Conservation (phyloP, 2,113 vertebrate genomes). For the Periophthalmodon schlosseri region DNA sequence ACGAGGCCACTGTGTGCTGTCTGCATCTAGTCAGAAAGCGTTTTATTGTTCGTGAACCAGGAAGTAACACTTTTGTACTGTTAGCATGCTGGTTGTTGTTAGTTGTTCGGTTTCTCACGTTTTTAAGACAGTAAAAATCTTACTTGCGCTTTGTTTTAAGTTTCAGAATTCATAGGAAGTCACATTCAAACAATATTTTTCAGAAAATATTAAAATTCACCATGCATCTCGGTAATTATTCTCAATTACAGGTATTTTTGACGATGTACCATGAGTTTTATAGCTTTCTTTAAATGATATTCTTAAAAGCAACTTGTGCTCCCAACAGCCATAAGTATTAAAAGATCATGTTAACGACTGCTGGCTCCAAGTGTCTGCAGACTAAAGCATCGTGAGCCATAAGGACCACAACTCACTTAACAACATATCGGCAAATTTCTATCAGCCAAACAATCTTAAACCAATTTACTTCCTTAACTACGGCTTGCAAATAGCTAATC, state of each 20-base stretch:
- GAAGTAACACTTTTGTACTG: too few species aligned
- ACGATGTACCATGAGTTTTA: neutral
- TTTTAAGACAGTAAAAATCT: too few species aligned
- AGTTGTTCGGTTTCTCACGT: too few species aligned
- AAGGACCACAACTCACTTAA: neutral
- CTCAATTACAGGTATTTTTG: neutral
- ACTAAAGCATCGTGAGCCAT: neutral
- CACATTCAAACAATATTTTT: neutral
- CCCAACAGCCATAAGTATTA: neutral
- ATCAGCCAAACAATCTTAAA: conserved; percentile 5
- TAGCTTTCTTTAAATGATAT: neutral
- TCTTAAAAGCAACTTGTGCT: neutral
- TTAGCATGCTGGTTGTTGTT: too few species aligned
- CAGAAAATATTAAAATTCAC: neutral
- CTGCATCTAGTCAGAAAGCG: too few species aligned
- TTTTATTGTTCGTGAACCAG: too few species aligned
- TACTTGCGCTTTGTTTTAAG: neutral
- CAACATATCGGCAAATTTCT: neutral
- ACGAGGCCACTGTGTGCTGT: too few species aligned
- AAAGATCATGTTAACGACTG: neutral
- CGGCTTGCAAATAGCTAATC: conserved; percentile 19
- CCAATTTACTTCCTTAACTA: conserved; percentile 7
- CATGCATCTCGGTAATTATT: neutral
- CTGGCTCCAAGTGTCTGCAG: neutral
- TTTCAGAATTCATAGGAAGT: neutral